Percentiles rank a stretch among this genome's conserved stretches.
Conservation (phyloP, 1,140 invertebrate genomes). For the Zaprionus taronus region DNA sequence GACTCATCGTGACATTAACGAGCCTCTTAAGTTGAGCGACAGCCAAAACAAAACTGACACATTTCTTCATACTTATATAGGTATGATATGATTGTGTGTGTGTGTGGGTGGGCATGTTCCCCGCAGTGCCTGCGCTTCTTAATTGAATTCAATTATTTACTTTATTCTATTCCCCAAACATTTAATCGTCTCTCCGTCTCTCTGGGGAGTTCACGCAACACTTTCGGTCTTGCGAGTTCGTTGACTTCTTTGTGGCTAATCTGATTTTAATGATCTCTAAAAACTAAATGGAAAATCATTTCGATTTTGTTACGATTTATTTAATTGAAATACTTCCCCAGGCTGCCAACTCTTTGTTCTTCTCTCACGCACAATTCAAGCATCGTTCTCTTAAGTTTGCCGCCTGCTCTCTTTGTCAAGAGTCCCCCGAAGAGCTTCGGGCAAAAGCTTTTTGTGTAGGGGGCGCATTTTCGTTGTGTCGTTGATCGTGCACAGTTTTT, state of each 20-base stretch:
- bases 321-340: slow-evolving; percentile 52
- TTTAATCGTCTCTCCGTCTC: not conserved
- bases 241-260: slow-evolving; percentile 57
- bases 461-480: slow-evolving; percentile 38
- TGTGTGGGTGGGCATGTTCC: slow-evolving; percentile 17
- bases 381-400: slow-evolving; percentile 25
- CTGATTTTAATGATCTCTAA: slow-evolving; percentile 58
- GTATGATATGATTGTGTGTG: not conserved
- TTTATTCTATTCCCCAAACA: slow-evolving; percentile 38
- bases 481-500: slow-evolving; percentile 47
- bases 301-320: slow-evolving; percentile 59
- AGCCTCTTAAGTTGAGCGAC: slow-evolving; percentile 62
- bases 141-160: slow-evolving; percentile 47
- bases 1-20: slow-evolving; percentile 69
- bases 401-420: slow-evolving; percentile 8
- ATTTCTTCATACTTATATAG: slow-evolving; percentile 25
- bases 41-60: slow-evolving; percentile 63
- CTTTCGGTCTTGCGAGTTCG: slow-evolving; percentile 48
- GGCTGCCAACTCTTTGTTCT: slow-evolving; percentile 2
- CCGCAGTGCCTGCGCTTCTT: slow-evolving; percentile 4
- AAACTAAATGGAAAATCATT: slow-evolving; percentile 56
- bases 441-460: slow-evolving; percentile 40
- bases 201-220: slow-evolving; percentile 21
- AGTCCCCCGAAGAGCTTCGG: slow-evolving; percentile 19
- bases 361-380: not conserved